phyloP scores from a whole-genome alignment of 2,797 vertebrate species.

The Bryconaethiops microstoma region DNA sequence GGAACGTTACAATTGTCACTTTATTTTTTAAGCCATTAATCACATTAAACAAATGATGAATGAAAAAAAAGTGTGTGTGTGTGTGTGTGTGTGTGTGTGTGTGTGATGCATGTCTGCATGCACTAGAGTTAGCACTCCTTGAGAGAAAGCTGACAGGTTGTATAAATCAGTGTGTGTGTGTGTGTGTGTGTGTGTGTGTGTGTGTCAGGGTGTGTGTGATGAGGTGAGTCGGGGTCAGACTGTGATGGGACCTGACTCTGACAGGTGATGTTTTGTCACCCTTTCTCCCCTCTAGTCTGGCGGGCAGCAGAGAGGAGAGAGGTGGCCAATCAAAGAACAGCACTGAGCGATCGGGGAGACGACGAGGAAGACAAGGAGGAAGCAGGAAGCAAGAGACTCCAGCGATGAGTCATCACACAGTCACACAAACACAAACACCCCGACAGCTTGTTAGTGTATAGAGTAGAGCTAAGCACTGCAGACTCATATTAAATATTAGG shows the following conservation, averaged over 20 bases:
- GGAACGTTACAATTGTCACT: too few relatives aligned
- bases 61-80: background rate
- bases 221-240: constrained; percentile 14
- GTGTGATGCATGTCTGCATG: too few relatives aligned
- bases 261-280: constrained; percentile 20
- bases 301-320: constrained; percentile 7
- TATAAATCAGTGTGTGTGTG: background rate
- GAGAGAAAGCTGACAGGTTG: background rate
- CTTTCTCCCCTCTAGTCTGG: constrained; percentile 12
- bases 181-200: constrained; percentile 5
- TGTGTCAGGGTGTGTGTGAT: background rate
- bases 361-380: constrained; percentile 1
- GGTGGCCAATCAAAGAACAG: constrained; percentile 17
- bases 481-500: background rate
- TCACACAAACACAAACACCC: background rate
- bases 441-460: background rate
- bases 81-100: too few relatives aligned
- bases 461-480: background rate
- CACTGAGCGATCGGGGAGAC: constrained; percentile 5
- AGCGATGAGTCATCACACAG: constrained; percentile 38
- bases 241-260: constrained; percentile 13
- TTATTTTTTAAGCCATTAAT: too few relatives aligned
- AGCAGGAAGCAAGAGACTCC: constrained; percentile 19
- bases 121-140: background rate
- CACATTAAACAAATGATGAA: too few relatives aligned